Conservation (phyloP, 2,888 invertebrate genomes). For the Diaprepes abbreviatus region DNA sequence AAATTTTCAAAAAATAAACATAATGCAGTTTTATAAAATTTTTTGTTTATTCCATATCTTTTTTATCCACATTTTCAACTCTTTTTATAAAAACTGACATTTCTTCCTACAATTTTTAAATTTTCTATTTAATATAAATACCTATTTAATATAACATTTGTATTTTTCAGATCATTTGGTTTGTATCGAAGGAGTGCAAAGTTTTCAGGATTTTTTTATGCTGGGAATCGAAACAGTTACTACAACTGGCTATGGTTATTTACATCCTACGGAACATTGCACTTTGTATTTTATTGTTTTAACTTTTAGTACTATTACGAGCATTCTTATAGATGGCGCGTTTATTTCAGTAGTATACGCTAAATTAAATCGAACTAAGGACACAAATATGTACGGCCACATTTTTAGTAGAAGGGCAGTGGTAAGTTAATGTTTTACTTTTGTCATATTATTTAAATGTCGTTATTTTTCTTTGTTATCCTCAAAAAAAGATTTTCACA, state of each 20-base stretch:
- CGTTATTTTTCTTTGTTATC: no score
- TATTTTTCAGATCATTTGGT: not conserved
- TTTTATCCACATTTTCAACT: no score
- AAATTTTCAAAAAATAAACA: no score
- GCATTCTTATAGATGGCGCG: constrained; percentile 58
- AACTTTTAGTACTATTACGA: constrained; percentile 53
- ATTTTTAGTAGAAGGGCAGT: constrained; percentile 81
- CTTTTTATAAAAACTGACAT: no score
- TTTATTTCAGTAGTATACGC: constrained; percentile 72
- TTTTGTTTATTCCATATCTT: no score
- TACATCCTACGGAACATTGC: constrained; percentile 55
- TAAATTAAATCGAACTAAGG: constrained; percentile 73
- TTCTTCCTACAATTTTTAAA: no score
- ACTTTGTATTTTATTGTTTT: constrained; percentile 51
- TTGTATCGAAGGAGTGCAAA: constrained; percentile 48
- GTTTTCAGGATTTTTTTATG: constrained; percentile 54
- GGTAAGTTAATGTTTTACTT: constrained; percentile 67
- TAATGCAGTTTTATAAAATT: no score
- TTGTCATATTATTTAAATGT: no score
- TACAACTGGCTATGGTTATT: constrained; percentile 57
- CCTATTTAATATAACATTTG: no score
- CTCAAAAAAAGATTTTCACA: no score
- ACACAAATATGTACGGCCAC: constrained; percentile 59
- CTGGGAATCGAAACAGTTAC: constrained; percentile 58
- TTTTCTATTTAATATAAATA: no score